Evolutionary conservation across 2,888 invertebrate genomes (phyloP).

Genomic region (Harmothoe impar): DNA sequence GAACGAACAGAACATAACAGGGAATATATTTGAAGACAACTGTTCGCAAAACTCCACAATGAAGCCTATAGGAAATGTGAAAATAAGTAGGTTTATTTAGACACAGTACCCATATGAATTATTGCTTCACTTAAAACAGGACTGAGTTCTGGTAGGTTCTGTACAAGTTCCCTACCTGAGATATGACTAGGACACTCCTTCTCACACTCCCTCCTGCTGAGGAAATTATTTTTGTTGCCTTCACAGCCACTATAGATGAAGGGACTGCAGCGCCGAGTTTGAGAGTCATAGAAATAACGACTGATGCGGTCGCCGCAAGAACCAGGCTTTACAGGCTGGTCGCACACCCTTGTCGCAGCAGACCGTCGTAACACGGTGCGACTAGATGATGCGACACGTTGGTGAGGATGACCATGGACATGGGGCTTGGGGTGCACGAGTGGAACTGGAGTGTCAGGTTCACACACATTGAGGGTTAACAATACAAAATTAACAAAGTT

Average conservation of each 20-base stretch:
- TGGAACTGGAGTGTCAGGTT: not conserved
- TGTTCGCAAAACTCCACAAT: too few relatives aligned
- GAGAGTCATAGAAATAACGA: slow-evolving; percentile 79
- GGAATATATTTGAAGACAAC: too few relatives aligned
- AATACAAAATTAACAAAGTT: not conserved
- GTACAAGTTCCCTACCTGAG: slow-evolving; percentile 44
- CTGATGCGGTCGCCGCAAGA: slow-evolving; percentile 64
- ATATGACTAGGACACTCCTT: slow-evolving; percentile 57
- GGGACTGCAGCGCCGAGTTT: slow-evolving; percentile 86
- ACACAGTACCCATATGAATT: too few relatives aligned
- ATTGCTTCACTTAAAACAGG: too few relatives aligned
- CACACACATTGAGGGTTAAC: not conserved
- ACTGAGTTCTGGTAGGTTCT: not conserved
- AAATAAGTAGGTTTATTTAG: too few relatives aligned
- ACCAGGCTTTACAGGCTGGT: slow-evolving; percentile 65
- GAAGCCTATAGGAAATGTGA: too few relatives aligned
- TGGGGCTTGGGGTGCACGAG: not conserved
- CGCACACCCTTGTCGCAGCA: slow-evolving; percentile 7
- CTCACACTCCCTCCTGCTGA: slow-evolving; percentile 74
- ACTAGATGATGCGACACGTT: not conserved
- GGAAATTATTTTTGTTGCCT: slow-evolving; percentile 86
- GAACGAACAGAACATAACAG: too few relatives aligned
- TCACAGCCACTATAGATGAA: slow-evolving; percentile 71
- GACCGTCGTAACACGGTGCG: not conserved
- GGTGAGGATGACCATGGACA: not conserved